Conservation (phyloP, 1,140 invertebrate genomes). For the Amyelois transitella region DNA sequence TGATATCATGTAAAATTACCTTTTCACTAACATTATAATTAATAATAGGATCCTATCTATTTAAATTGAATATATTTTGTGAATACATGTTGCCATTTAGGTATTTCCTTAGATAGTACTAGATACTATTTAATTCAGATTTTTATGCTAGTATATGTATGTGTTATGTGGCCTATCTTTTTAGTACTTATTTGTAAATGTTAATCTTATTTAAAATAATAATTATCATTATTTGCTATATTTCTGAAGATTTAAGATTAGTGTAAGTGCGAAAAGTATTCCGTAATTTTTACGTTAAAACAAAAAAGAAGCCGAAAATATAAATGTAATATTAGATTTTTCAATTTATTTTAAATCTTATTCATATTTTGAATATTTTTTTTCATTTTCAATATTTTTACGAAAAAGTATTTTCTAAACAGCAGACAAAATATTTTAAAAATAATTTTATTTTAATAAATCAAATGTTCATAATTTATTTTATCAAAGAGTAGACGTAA, state of each 20-base stretch:
- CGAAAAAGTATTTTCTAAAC: too few relatives aligned
- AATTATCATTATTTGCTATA: neutral
- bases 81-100: neutral
- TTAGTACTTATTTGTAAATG: neutral
- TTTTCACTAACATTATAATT: too few relatives aligned
- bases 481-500: conserved; percentile 12
- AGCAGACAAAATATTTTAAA: neutral
- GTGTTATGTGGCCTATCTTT: neutral
- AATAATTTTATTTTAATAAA: neutral
- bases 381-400: too few relatives aligned
- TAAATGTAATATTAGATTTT: neutral
- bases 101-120: neutral
- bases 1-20: too few relatives aligned
- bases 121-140: neutral
- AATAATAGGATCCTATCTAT: too few relatives aligned
- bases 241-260: neutral
- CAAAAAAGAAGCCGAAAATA: neutral
- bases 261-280: conserved; percentile 8
- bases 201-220: neutral
- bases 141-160: neutral
- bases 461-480: conserved; percentile 50
- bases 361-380: neutral
- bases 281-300: neutral
- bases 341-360: neutral
- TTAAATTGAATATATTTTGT: too few relatives aligned